Percentiles rank a stretch among this genome's conserved stretches.
These are phyloP conservation scores for Linurgus olivaceus DNA, from an alignment of 2,797 vertebrate species.

Conservation along the genomic window DNA sequence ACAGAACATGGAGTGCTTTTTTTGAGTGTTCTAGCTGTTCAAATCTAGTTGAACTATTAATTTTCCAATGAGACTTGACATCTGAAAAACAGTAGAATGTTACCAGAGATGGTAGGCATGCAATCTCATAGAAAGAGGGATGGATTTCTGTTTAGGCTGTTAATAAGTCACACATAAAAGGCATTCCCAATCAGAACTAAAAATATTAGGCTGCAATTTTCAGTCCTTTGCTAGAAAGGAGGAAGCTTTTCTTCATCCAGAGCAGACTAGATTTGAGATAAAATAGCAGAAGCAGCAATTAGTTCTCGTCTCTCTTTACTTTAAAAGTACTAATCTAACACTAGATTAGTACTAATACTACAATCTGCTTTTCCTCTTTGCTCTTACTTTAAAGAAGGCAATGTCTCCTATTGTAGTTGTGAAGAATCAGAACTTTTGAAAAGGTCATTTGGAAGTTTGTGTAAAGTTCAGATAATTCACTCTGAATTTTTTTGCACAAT, in stretches of 20 bases:
- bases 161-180: not conserved
- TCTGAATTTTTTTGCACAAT: not conserved
- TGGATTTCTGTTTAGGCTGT: not conserved
- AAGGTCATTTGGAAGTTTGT: not conserved
- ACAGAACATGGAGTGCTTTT: not conserved
- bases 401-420: not conserved
- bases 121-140: not conserved
- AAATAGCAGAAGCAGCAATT: not conserved
- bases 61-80: not conserved
- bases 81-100: not conserved
- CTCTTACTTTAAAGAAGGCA: not conserved
- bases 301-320: not conserved
- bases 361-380: not conserved
- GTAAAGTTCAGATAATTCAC: not conserved
- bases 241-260: not conserved
- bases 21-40: not conserved
- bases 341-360: not conserved
- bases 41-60: not conserved
- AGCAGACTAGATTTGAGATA: not conserved
- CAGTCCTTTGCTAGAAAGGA: not conserved
- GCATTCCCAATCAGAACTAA: not conserved
- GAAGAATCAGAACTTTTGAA: not conserved
- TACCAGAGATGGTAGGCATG: not conserved
- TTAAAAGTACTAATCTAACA: not conserved
- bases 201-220: not conserved